Evolutionary conservation across 1,140 invertebrate species (phyloP).

Genomic region (Ostrea denselamellosa): DNA sequence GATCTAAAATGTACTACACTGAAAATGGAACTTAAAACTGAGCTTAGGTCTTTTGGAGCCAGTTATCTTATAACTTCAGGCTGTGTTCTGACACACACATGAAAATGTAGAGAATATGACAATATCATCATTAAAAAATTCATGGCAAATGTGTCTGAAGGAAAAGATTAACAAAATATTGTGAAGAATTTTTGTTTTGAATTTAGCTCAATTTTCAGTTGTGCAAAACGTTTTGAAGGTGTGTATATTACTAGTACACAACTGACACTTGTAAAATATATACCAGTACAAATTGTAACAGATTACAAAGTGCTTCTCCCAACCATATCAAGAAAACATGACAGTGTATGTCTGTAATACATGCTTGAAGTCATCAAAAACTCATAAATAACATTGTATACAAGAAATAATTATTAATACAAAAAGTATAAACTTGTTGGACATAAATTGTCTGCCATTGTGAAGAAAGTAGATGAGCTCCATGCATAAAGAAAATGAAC

Average conservation of each 20-base stretch:
- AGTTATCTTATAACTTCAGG: not conserved
- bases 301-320: slow-evolving; percentile 12
- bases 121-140: too few relatives aligned
- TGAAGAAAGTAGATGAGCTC: not conserved
- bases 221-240: not conserved
- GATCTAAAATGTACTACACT: not conserved
- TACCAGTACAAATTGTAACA: slow-evolving; percentile 22
- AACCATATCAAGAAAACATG: slow-evolving; percentile 5
- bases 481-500: too few relatives aligned
- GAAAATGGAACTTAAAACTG: not conserved
- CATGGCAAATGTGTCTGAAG: not conserved
- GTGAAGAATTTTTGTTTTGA: not conserved
- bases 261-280: not conserved
- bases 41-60: not conserved
- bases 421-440: not conserved
- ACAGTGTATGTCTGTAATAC: not conserved
- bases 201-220: not conserved
- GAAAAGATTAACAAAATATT: not conserved
- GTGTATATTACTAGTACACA: not conserved
- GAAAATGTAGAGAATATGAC: not conserved
- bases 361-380: slow-evolving; percentile 26
- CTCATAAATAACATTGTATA: not conserved
- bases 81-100: not conserved
- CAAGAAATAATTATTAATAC: slow-evolving; percentile 21
- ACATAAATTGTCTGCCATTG: not conserved